These are phyloP conservation scores for Antheraea pernyi DNA, from an alignment of 1,140 invertebrate genomes.

Conservation along the genomic window DNA sequence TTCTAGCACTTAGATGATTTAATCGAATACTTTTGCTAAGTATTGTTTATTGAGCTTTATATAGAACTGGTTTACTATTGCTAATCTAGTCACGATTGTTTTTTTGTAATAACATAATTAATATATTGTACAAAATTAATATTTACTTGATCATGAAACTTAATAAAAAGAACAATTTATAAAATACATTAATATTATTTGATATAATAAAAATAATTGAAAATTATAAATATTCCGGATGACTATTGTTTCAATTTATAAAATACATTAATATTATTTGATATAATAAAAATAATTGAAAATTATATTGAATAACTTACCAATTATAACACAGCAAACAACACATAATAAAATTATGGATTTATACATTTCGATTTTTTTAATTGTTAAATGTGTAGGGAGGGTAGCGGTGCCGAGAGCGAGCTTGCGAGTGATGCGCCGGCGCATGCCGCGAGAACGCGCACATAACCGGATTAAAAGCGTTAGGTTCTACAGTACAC, in stretches of 20 bases:
- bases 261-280: no score
- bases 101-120: neutral
- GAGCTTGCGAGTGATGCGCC: slow-evolving; percentile 55
- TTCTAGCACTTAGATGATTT: slow-evolving; percentile 21
- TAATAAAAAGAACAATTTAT: neutral
- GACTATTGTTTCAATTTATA: neutral
- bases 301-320: slow-evolving; percentile 35
- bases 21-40: slow-evolving; percentile 15
- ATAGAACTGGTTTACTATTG: neutral
- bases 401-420: slow-evolving; percentile 30
- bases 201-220: neutral
- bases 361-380: slow-evolving; percentile 50
- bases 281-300: neutral
- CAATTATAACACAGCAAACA: slow-evolving; percentile 50
- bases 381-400: slow-evolving; percentile 22
- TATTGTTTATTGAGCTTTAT: slow-evolving; percentile 6
- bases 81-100: neutral
- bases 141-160: no score
- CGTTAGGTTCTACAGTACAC: slow-evolving; percentile 28
- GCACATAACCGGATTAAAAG: slow-evolving; percentile 57
- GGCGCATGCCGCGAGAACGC: slow-evolving; percentile 18
- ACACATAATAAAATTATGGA: slow-evolving; percentile 51
- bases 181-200: no score
- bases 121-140: no score
- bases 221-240: no score